Percentiles rank a stretch among this genome's conserved stretches.
These are phyloP conservation scores for Epiperipatus broadwayi DNA, from an alignment of 2,888 invertebrate genomes.

Conservation along the genomic window DNA sequence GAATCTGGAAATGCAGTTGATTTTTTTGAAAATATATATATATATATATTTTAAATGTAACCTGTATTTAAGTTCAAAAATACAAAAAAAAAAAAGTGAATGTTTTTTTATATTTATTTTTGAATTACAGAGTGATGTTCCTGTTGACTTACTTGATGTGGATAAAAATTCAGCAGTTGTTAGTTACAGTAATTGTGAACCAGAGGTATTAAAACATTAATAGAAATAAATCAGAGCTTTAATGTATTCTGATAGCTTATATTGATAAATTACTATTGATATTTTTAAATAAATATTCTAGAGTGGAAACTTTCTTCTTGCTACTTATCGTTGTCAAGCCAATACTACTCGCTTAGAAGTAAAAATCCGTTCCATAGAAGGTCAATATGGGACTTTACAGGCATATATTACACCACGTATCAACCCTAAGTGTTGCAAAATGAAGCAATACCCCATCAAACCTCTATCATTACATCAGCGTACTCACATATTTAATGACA, in stretches of 20 bases:
- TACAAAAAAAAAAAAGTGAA: too few relatives aligned
- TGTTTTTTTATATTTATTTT: too few relatives aligned
- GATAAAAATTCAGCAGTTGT: conserved; percentile 63
- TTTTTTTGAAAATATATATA: too few relatives aligned
- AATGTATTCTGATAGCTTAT: neutral
- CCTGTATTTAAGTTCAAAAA: too few relatives aligned
- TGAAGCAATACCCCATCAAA: conserved; percentile 45
- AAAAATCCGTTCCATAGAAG: conserved; percentile 57
- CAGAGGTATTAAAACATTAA: too few relatives aligned
- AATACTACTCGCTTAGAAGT: conserved; percentile 75
- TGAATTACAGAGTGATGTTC: conserved; percentile 42
- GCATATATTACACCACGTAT: conserved; percentile 57
- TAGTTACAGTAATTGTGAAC: conserved; percentile 47
- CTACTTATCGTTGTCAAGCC: conserved; percentile 79
- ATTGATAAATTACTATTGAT: too few relatives aligned
- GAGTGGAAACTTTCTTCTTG: conserved; percentile 50
- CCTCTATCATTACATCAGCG: conserved; percentile 57
- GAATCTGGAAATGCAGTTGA: too few relatives aligned
- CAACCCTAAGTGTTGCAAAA: conserved; percentile 57
- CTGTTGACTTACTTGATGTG: conserved; percentile 51
- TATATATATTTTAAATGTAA: too few relatives aligned
- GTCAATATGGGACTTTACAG: conserved; percentile 50
- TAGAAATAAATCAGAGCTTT: neutral
- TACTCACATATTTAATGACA: conserved; percentile 42
- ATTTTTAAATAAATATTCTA: too few relatives aligned